phyloP scores from a whole-genome alignment of 2,113 vertebrate genomes.

The Columba janthina region DNA sequence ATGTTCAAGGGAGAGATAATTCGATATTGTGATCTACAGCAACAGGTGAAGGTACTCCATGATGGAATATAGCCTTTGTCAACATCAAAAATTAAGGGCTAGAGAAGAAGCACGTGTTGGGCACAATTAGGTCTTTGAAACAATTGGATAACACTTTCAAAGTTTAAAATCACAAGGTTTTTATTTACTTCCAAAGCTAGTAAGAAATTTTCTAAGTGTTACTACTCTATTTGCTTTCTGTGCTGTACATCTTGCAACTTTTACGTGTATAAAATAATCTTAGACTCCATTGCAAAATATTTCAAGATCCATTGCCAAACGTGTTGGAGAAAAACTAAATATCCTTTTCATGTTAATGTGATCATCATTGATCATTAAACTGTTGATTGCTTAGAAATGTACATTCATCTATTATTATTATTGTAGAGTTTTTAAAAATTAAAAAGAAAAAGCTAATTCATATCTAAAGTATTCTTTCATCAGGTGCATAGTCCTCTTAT shows the following conservation, averaged over 20 bases:
- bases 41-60: background rate
- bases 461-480: background rate
- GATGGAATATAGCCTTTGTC: background rate
- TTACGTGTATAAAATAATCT: background rate
- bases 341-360: background rate
- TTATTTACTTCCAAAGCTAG: background rate
- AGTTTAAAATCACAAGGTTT: background rate
- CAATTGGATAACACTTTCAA: background rate
- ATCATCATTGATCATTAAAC: background rate
- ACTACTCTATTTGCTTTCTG: background rate
- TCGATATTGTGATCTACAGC: background rate
- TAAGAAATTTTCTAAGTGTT: background rate
- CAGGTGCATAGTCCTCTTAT: fast-evolving
- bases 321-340: background rate
- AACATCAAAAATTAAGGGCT: background rate
- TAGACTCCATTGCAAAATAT: background rate
- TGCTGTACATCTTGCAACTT: background rate
- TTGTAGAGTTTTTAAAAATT: background rate
- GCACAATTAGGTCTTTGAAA: background rate
- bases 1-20: background rate
- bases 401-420: background rate
- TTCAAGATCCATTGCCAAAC: background rate
- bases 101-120: background rate
- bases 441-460: background rate
- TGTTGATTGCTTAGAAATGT: background rate